phyloP scores from a whole-genome alignment of 1,140 invertebrate species.

The Drosophila lini region DNA sequence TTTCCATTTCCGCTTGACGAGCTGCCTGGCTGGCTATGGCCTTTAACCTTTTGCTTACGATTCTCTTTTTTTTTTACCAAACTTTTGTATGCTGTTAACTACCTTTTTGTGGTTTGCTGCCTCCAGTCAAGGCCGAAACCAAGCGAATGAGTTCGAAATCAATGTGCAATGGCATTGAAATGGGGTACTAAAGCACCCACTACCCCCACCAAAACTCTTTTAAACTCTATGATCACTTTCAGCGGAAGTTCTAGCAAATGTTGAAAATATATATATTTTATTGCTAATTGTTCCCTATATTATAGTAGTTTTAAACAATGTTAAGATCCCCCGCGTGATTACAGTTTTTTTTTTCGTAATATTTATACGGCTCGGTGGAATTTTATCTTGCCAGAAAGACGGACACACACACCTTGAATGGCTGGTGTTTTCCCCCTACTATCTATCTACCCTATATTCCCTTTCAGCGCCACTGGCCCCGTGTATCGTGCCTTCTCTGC shows the following conservation, averaged over 20 bases:
- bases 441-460: slow-evolving; percentile 12
- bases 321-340: slow-evolving; percentile 9
- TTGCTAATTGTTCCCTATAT: neutral
- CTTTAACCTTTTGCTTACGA: slow-evolving; percentile 42
- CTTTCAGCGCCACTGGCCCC: neutral
- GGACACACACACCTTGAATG: slow-evolving; percentile 4
- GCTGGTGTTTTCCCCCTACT: slow-evolving; percentile 9
- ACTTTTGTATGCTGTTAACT: slow-evolving; percentile 26
- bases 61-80: slow-evolving; percentile 13
- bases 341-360: slow-evolving; percentile 19
- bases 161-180: slow-evolving; percentile 42
- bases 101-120: slow-evolving; percentile 27
- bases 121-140: slow-evolving; percentile 25
- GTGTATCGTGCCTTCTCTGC: neutral
- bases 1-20: slow-evolving; percentile 46
- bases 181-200: no score
- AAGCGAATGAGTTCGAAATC: slow-evolving; percentile 35
- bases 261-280: neutral
- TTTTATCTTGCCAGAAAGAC: slow-evolving; percentile 27
- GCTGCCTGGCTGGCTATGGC: slow-evolving; percentile 14
- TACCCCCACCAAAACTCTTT: neutral
- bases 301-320: neutral
- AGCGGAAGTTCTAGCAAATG: slow-evolving; percentile 21
- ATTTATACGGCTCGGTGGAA: slow-evolving; percentile 25
- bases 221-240: no score